Conservation (phyloP, 2,797 vertebrate species). For the Aselliscus stoliczkanus region DNA sequence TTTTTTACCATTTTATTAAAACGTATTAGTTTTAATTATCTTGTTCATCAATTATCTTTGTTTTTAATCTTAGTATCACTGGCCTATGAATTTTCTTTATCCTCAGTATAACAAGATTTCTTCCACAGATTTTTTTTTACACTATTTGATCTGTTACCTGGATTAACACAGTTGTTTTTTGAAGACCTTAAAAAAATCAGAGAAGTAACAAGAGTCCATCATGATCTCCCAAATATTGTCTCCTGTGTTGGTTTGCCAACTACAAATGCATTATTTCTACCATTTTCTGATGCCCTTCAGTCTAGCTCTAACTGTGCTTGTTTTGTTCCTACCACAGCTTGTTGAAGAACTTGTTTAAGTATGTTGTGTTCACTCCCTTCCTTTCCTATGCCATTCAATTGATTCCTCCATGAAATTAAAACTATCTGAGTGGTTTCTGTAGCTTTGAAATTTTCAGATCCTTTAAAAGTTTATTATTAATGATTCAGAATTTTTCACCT, state of each 20-base stretch:
- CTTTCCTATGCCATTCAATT: slow-evolving; percentile 44
- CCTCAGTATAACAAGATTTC: not conserved
- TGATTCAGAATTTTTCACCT: not conserved
- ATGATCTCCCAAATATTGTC: not conserved
- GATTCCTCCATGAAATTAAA: slow-evolving; percentile 53
- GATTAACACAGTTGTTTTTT: not conserved
- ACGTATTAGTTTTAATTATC: not conserved
- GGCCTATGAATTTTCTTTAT: not conserved
- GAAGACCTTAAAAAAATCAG: not conserved
- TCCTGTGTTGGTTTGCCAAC: slow-evolving; percentile 38
- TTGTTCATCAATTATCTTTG: not conserved
- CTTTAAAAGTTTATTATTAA: not conserved
- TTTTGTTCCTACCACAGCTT: slow-evolving; percentile 54
- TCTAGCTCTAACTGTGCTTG: not conserved
- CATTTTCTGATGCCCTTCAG: slow-evolving; percentile 1
- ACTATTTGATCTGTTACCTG: not conserved
- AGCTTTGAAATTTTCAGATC: slow-evolving; percentile 52
- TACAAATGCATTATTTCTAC: not conserved
- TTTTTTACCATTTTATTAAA: not conserved
- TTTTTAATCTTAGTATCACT: not conserved
- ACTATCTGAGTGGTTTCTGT: slow-evolving; percentile 47
- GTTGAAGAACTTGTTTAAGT: slow-evolving; percentile 33
- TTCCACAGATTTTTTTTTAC: not conserved
- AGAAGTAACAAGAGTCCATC: not conserved
- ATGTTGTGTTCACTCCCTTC: not conserved